phyloP scores from a whole-genome alignment of 1,140 invertebrate genomes.

The Temnothorax nylanderi region DNA sequence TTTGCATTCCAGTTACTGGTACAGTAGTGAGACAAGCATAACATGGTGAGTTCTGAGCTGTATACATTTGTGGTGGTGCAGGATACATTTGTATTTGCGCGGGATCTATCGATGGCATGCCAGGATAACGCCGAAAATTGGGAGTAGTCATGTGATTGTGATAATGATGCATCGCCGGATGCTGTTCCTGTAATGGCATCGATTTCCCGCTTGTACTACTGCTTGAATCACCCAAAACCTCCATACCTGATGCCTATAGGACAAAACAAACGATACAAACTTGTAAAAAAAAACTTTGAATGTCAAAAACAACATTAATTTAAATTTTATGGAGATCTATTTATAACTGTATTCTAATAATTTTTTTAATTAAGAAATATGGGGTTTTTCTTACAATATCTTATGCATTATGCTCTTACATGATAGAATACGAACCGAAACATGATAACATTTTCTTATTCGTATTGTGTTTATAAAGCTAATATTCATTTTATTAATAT shows the following conservation, averaged over 20 bases:
- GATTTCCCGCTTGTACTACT: conserved; percentile 76
- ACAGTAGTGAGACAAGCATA: conserved; percentile 81
- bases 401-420: not conserved
- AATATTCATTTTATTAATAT: not conserved
- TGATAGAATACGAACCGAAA: not conserved
- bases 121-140: conserved; percentile 82
- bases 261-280: not conserved
- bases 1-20: conserved; percentile 80
- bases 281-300: not conserved
- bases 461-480: not conserved
- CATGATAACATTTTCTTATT: not conserved
- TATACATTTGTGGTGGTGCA: conserved; percentile 80
- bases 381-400: not conserved
- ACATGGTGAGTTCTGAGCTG: conserved; percentile 80
- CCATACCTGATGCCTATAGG: conserved; percentile 71
- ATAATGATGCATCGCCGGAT: conserved; percentile 80
- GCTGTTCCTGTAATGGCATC: conserved; percentile 78
- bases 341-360: not conserved
- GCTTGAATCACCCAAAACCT: conserved; percentile 74
- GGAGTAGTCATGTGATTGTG: conserved; percentile 78
- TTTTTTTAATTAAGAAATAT: not conserved
- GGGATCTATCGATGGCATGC: conserved; percentile 78
- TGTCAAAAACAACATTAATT: not conserved
- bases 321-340: not conserved
- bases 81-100: conserved; percentile 82